phyloP scores from a whole-genome alignment of 2,113 vertebrate genomes.

The Syngnathoides biaculeatus region DNA sequence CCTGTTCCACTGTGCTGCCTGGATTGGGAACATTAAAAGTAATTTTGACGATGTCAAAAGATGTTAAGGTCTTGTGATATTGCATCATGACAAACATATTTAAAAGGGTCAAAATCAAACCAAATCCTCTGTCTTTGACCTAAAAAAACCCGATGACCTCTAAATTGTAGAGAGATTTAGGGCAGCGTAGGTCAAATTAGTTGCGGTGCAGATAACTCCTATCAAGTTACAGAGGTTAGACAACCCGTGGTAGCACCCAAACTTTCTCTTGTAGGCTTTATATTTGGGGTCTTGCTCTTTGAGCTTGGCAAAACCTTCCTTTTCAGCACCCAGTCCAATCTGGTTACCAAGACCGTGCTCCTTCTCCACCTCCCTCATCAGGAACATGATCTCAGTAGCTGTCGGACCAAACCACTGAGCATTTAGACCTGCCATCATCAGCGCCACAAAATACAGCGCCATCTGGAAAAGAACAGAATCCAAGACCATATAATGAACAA shows the following conservation, averaged over 20 bases:
- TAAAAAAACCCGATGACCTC: neutral
- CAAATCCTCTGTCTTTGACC: neutral
- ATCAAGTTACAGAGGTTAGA: conserved; percentile 81
- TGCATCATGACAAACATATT: neutral
- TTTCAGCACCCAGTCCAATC: conserved; percentile 63
- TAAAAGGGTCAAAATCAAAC: neutral
- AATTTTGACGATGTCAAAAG: no score
- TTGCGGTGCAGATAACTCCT: conserved; percentile 76
- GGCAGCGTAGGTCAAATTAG: conserved; percentile 75
- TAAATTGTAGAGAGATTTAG: conserved; percentile 77
- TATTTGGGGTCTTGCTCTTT: conserved; percentile 83
- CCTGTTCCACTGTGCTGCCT: no score
- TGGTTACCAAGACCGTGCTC: conserved; percentile 79
- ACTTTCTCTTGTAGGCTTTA: conserved; percentile 58
- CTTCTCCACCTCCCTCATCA: conserved; percentile 77
- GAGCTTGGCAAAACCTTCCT: conserved; percentile 76
- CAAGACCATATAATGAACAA: neutral
- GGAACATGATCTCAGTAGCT: conserved; percentile 71
- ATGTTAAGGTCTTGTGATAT: no score
- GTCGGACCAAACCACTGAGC: conserved; percentile 77
- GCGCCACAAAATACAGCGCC: conserved; percentile 68
- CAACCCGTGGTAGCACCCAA: conserved; percentile 79
- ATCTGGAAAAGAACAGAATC: conserved; percentile 65
- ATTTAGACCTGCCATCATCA: conserved; percentile 70
- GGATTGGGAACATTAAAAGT: no score